Base-by-base conservation (phyloP, 2,113 vertebrate species). In the Rhinichthys klamathensis region DNA sequence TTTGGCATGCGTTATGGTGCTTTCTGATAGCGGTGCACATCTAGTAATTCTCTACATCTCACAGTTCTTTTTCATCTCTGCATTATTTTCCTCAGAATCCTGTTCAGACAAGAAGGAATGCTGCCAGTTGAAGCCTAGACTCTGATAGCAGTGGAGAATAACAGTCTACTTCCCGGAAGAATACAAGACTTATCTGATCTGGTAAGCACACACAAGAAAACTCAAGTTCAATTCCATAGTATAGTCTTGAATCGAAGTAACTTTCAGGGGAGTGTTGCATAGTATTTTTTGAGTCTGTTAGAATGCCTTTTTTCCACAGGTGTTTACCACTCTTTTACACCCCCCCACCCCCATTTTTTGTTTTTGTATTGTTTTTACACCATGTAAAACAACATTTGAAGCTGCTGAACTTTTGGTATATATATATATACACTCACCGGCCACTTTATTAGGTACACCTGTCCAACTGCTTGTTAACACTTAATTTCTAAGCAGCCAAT, bases 121-220 rank as follows among this genome's bases (percentile, higher is more conserved):
- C 80, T 91, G 84, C 61, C 32, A 70, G 49, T 82, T 83, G 88
- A 87, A 86, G 63, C 21, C n/a, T 65, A 76, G 81, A 60, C 75
- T 80, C 86, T 72, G 70, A 85, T 84, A 61, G 63, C 80, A 82
- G 86, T 67, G 79, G 79, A 86, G 60, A 83, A 25, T 80, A 61
- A 76, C 80, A 78, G 63, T 41, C 23, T 67, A 49, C 81, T 83
- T 74, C 81, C 49, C 67, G 21, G 38, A 83, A 54, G 72, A 61
- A 58, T 41, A 30, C 80, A 51, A 83, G 65, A 82, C 11, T 32
- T 63, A 67, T 63, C 63, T 87, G 79, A 85, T 83, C 85, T 74
- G 88, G 88, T 89, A 89, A 58, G 83, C 32, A 60, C 30, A 35
- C 18, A 63, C 25, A 35, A 69, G 30, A 38, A 76, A 51, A 75